A percentile compares a stretch with the other conserved stretches of the same genome.
Evolutionary conservation across 2,113 vertebrate genomes (phyloP).

Genomic region (Scalopus aquaticus): DNA sequence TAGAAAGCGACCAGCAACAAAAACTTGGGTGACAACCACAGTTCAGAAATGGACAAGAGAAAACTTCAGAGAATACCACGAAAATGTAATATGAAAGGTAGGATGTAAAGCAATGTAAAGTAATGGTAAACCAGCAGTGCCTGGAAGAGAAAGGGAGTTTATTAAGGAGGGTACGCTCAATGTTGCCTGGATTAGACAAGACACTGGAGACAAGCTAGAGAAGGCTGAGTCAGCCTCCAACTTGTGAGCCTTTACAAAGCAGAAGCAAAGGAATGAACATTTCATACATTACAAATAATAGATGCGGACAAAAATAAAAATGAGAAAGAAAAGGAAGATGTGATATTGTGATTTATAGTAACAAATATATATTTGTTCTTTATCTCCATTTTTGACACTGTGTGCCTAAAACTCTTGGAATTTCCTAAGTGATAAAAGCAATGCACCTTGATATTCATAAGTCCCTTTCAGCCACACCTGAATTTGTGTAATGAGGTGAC

Average conservation of each 20-base stretch:
- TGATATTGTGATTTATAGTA: background rate
- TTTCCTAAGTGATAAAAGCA: background rate
- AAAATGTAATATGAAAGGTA: background rate
- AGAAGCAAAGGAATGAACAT: background rate
- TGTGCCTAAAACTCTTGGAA: background rate
- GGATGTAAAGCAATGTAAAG: background rate
- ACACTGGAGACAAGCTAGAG: background rate
- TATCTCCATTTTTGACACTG: background rate
- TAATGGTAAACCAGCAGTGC: background rate
- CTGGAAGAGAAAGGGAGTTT: background rate
- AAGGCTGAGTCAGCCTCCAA: background rate
- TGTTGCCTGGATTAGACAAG: background rate
- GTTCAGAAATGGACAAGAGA: background rate
- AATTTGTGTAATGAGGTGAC: background rate
- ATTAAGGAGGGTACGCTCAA: background rate
- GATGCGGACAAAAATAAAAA: background rate
- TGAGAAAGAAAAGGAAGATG: background rate
- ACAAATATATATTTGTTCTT: background rate
- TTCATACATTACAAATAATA: background rate
- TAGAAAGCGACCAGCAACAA: background rate
- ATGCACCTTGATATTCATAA: background rate
- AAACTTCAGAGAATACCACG: background rate
- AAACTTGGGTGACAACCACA: background rate
- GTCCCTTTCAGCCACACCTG: background rate
- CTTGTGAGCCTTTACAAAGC: background rate